Evolutionary conservation across 2,797 vertebrate species (phyloP).

Genomic region (Gila robusta): DNA sequence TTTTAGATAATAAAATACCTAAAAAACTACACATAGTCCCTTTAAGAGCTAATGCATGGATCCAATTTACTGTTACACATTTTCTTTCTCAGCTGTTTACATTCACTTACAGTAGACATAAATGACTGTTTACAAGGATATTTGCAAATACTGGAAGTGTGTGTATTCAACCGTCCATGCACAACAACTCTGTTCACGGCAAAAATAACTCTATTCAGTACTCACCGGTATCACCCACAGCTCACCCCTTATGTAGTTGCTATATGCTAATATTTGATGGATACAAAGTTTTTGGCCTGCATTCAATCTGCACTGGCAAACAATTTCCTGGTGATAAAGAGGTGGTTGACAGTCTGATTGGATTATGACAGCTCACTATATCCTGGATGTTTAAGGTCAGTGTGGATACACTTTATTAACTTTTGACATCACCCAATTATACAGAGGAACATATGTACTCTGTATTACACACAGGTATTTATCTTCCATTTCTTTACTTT

Average conservation of each 20-base stretch:
- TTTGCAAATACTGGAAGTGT: too few relatives aligned
- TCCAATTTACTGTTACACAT: too few relatives aligned
- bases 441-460: constrained; percentile 44
- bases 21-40: too few relatives aligned
- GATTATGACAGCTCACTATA: constrained; percentile 40
- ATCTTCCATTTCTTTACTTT: constrained; percentile 57
- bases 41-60: too few relatives aligned
- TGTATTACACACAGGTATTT: constrained; percentile 19
- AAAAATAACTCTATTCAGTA: too few relatives aligned
- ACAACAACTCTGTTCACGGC: too few relatives aligned
- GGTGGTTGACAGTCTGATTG: constrained; percentile 22
- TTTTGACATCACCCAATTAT: constrained; percentile 60
- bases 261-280: constrained; percentile 11
- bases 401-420: constrained; percentile 7
- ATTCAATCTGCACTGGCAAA: constrained; percentile 20
- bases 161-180: too few relatives aligned
- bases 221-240: too few relatives aligned
- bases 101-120: too few relatives aligned
- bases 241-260: background rate
- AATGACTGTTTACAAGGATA: too few relatives aligned
- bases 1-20: too few relatives aligned
- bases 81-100: too few relatives aligned
- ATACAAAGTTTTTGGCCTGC: constrained; percentile 12
- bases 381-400: constrained; percentile 53
- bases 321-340: constrained; percentile 1